A percentile compares a stretch with the other conserved stretches of the same genome.
These are phyloP conservation scores for Alauda arvensis DNA, from an alignment of 2,797 vertebrate species.

Conservation along the genomic window DNA sequence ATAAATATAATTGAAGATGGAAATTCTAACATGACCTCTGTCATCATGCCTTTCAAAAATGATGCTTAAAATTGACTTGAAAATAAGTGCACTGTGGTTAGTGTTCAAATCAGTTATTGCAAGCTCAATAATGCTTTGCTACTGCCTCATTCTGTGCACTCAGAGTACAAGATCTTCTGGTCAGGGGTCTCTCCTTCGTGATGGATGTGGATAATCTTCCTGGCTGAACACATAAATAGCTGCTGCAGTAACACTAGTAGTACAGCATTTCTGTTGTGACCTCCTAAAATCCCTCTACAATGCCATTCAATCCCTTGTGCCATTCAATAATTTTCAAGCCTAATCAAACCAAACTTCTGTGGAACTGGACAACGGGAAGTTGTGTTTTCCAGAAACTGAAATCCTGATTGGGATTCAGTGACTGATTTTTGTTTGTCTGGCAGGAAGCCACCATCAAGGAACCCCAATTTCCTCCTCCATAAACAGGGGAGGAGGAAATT, in stretches of 20 bases:
- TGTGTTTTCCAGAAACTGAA: background rate
- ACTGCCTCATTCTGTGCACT: background rate
- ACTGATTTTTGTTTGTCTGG: background rate
- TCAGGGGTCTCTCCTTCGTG: background rate
- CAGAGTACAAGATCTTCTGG: background rate
- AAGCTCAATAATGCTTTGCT: background rate
- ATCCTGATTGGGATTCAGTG: background rate
- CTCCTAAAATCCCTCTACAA: background rate
- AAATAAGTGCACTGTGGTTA: background rate
- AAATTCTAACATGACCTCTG: background rate
- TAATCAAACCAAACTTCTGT: background rate
- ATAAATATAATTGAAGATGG: conserved; percentile 1
- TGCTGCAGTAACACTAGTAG: background rate
- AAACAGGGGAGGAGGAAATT: too few relatives aligned
- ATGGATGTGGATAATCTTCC: background rate
- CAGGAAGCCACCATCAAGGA: background rate
- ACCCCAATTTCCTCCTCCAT: background rate
- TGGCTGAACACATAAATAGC: background rate
- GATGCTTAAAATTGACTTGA: background rate
- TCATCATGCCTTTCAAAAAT: background rate
- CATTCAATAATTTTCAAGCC: background rate
- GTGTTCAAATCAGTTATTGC: background rate
- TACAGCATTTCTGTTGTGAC: background rate
- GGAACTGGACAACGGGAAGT: background rate
- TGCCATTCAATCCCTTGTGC: background rate